Evolutionary conservation across 2,113 vertebrate genomes (phyloP), one percentile per base, ranked within the genome.

Genomic region (Oncorhynchus mykiss): DNA sequence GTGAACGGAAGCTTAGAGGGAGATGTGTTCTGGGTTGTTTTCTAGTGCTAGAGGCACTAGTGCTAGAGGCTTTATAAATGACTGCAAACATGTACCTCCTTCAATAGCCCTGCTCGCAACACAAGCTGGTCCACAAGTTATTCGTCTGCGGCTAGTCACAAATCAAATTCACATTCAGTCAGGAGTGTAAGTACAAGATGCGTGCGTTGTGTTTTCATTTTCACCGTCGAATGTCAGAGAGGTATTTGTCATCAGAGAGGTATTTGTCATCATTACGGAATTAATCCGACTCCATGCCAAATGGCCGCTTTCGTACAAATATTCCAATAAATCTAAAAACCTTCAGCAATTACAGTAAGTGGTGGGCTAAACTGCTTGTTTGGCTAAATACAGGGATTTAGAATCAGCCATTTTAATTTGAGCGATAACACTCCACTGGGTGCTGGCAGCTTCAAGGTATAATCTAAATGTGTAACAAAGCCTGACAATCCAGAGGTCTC

Each of bases 381-480:
- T 91, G 83, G 87, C 80, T 87, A 87, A 91, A 93, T 82, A 87
- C 80, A 82, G 82, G 89, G 89, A 92, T 91, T 92, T 91, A 76
- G 77, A 91, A 91, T 86, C 77, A 83, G 87, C 82, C 85, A 80
- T 85, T 92, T 91, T 92, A 90, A 93, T 91, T 89, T 89, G 80
- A 89, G 83, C 84, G 84, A 91, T 80, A 86, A 77, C 82, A 78
- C 83, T 87, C 84, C 83, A 88, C 84, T 85, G 84, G 88, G 71
- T 78, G 80, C 87, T 86, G 86, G 86, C 87, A 87, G 88, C 86
- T 90, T 85, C 59, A 78, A 91, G 87, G 86, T 92, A 87, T 90
- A 91, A 92, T 91, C 88, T 90, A 79, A 90, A 88, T 86, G 85
- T 86, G 90, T 89, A 89, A 91, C 89, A 91, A 92, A 92, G 87